Base-by-base conservation (phyloP, 2,888 invertebrate genomes). In the Sphaerophoria taeniata region DNA sequence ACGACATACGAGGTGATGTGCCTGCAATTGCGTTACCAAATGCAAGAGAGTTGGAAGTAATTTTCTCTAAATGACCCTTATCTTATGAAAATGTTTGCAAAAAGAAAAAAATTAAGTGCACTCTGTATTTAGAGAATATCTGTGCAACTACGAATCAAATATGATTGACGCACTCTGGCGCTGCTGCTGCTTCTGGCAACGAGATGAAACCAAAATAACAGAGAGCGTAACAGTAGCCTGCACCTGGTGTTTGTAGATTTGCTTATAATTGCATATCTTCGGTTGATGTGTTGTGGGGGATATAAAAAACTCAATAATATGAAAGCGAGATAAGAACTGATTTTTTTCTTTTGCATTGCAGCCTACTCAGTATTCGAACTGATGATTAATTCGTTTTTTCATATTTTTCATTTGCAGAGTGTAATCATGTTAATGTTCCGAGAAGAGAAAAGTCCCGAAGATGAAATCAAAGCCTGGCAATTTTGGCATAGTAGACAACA, bases 401-500 rank as follows among this genome's bases (percentile, higher is more conserved):
- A n/a, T n/a, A 45, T 55, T 71, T 60, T 90, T 93, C 92, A 11
- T 92, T 95, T 95, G 60, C 94, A 99, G 98, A 98, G 98, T 92
- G 96, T 98, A 89, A 97, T 99, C 87, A 98, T 99, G 98, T 94
- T 99, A 90, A 98, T 99, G 95, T 99, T 99, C 93, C 95, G 99
- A 90, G 99, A 99, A 93, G 99, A 99, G 93, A 99, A 99, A 93
- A 97, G 97, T 89, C 97, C 98, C 71, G 99, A 99, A 91, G 99
- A 99, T 90, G 99, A 99, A 93, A 97, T 98, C 91, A 99, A 99
- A 93, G 98, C 99, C 87, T 99, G 99, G 99, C 98, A 99, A 93
- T 99, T 99, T 93, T 99, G 99, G 99, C 99, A 99, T 93, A 97
- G 98, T 89, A 94, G 99, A 91, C 99, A 99, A 92, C 99, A 99